These are phyloP conservation scores for Cottoperca gobio DNA, from an alignment of 2,797 vertebrate genomes.

Conservation along the genomic window DNA sequence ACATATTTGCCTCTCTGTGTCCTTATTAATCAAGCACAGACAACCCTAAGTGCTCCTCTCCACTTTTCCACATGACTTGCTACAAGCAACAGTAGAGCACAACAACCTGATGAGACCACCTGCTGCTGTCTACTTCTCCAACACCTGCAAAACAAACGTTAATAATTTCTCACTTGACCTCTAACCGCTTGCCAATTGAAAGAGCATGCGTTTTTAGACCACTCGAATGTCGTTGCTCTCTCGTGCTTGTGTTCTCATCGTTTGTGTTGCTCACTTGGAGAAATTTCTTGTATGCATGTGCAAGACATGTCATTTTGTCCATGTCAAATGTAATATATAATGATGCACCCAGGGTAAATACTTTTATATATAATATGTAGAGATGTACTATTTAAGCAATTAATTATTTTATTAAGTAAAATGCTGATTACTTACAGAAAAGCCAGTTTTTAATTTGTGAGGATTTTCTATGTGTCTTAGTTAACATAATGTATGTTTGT, in stretches of 20 bases:
- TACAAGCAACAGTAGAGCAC: conserved; percentile 81
- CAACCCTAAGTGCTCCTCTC: conserved; percentile 83
- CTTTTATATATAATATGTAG: too few species aligned
- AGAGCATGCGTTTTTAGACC: conserved; percentile 46
- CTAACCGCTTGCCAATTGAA: conserved; percentile 63
- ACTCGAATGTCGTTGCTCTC: conserved; percentile 10
- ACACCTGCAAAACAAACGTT: conserved; percentile 75
- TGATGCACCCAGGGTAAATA: neutral
- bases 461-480: neutral
- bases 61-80: conserved; percentile 85
- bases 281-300: neutral
- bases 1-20: conserved; percentile 85
- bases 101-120: conserved; percentile 82
- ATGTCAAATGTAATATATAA: neutral
- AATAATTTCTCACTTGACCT: conserved; percentile 79
- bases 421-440: neutral
- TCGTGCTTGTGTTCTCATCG: neutral
- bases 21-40: conserved; percentile 84
- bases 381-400: neutral
- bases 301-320: neutral
- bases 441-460: neutral
- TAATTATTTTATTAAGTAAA: neutral
- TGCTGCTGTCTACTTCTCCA: conserved; percentile 71
- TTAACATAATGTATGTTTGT: neutral
- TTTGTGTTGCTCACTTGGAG: neutral